Percentiles rank a stretch among this genome's conserved stretches.
These are phyloP conservation scores for Pseudotriccus pelzelni DNA, from an alignment of 2,797 vertebrate genomes.

Conservation along the genomic window DNA sequence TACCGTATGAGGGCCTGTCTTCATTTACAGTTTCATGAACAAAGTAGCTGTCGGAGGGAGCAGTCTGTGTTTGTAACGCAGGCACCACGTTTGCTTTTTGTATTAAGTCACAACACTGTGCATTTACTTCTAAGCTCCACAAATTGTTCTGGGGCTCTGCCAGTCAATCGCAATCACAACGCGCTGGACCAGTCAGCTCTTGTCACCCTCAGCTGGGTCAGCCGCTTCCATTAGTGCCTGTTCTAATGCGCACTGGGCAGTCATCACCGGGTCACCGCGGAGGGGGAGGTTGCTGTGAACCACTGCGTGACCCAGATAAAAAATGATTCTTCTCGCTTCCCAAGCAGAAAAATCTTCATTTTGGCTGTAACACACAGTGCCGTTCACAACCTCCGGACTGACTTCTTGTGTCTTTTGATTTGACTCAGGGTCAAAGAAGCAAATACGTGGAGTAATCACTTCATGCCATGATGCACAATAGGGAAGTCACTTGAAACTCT, in stretches of 20 bases:
- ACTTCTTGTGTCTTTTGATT: background rate
- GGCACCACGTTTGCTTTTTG: background rate
- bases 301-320: background rate
- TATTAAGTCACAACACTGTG: background rate
- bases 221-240: background rate
- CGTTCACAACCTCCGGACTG: accelerated
- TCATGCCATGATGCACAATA: background rate
- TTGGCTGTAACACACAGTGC: background rate
- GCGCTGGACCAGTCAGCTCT: background rate
- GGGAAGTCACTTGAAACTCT: background rate
- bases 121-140: background rate
- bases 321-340: background rate
- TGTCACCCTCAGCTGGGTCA: accelerated
- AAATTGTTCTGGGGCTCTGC: background rate
- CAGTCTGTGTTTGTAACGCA: background rate
- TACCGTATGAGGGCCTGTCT: background rate
- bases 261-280: accelerated
- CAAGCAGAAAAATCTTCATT: background rate
- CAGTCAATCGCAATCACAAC: background rate
- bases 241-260: accelerated
- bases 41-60: background rate
- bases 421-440: background rate
- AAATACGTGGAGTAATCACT: background rate
- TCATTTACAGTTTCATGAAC: background rate
- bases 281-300: background rate